Evolutionary conservation across 2,797 vertebrate species (phyloP), one percentile per base, ranked within the genome.

Genomic region (Poecilia wingei): DNA sequence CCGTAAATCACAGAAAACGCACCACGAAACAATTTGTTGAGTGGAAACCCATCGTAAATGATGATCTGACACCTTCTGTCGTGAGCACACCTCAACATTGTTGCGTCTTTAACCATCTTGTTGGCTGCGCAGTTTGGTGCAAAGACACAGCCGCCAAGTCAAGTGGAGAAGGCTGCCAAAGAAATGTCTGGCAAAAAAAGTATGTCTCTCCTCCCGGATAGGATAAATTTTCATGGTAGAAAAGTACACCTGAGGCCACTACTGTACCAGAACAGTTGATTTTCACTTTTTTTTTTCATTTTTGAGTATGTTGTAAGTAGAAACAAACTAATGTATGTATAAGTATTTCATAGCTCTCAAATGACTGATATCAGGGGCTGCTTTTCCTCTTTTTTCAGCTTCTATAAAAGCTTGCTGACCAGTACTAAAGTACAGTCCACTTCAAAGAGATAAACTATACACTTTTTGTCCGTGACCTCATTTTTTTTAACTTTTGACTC

Each of bases 141-240:
- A 79, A 88, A 88, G 82, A 70, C 80, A 73, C 83, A 90, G 94
- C 92, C 93, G 95, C 93, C 94, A 95, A 95, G 91, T 85, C 87
- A 91, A 91, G 92, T 79, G 86, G 92, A 59, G 86, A 88, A 85
- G 83, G 88, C 87, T 95, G 95, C 95, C 95, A 96, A 94, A 92
- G 89, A 95, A 93, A 92, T 91, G 92, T 95, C 95, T 96, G 95
- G 94, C 94, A 94, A 79, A 79, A 86, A 83, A 87, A 83, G 80
- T 72, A 70, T 69, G 76, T 87, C 92, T 92, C 92, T 92, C 93
- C 92, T 89, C 88, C 89, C 92, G 88, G 93, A 95, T 90, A 90
- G 89, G 93, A 95, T 91, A 90, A 88, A 87, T 92, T 92, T 87
- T 90, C 82, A 81, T 79, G 86, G 93, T 87, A 86, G 88, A 90